A percentile compares a stretch with the other conserved stretches of the same genome.
These are phyloP conservation scores for Nematopogon swammerdamellus DNA, from an alignment of 2,888 invertebrate species.

Conservation along the genomic window DNA sequence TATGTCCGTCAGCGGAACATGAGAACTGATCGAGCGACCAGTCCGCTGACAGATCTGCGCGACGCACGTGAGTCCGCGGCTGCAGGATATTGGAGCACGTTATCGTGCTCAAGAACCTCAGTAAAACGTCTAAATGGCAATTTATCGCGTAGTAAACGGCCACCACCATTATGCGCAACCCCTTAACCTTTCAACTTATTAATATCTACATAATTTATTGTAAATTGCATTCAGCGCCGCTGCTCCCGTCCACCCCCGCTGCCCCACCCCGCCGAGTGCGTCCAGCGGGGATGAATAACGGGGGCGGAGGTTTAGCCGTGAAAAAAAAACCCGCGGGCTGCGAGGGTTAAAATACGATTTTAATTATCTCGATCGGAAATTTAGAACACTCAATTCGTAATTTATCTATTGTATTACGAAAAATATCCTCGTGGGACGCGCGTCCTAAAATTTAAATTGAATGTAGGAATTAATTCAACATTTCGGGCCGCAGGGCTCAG, in stretches of 20 bases:
- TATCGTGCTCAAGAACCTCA: constrained; percentile 29
- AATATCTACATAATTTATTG: constrained; percentile 57
- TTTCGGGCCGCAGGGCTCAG: neutral
- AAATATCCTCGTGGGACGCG: neutral
- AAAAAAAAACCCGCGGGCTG: neutral
- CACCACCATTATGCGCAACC: constrained; percentile 46
- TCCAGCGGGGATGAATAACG: constrained; percentile 20
- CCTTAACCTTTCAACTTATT: constrained; percentile 52
- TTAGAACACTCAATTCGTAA: neutral
- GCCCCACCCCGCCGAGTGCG: constrained; percentile 31
- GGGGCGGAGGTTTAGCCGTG: constrained; percentile 1
- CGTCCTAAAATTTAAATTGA: neutral
- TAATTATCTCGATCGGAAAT: neutral
- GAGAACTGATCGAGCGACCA: too few species aligned
- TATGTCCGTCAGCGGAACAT: too few species aligned
- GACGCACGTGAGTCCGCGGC: neutral
- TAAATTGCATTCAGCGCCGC: constrained; percentile 50
- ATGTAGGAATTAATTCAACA: neutral
- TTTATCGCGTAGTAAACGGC: constrained; percentile 53
- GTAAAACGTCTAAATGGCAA: constrained; percentile 48
- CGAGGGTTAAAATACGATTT: neutral
- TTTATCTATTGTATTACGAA: neutral
- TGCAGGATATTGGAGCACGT: constrained; percentile 53
- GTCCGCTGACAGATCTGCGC: constrained; percentile 8
- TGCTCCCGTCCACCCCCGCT: constrained; percentile 19